Evolutionary conservation across 1,140 invertebrate genomes (phyloP).

Genomic region (Augochlora pura): DNA sequence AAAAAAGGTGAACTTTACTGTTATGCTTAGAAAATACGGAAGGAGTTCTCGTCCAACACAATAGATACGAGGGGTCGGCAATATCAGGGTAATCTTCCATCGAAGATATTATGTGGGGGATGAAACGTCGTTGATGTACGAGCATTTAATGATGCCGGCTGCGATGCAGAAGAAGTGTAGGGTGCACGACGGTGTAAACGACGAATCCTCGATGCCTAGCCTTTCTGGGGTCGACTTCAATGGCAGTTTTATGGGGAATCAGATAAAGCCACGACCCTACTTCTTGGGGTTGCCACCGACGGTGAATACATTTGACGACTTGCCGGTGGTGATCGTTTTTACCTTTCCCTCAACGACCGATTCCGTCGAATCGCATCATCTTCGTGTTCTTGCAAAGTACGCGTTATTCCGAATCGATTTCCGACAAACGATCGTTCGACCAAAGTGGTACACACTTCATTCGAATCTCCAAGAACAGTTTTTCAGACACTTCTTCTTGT

Average conservation of each 20-base stretch:
- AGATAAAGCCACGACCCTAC: conserved; percentile 58
- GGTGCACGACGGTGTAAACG: conserved; percentile 40
- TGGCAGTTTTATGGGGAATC: conserved; percentile 67
- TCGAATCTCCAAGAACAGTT: background rate
- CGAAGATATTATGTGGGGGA: conserved; percentile 16
- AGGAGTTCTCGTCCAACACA: no score
- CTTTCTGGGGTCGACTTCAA: conserved; percentile 45
- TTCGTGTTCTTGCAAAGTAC: conserved; percentile 31
- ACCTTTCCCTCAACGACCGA: conserved; percentile 50
- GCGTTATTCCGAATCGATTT: conserved; percentile 41
- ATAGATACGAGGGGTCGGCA: conserved; percentile 9
- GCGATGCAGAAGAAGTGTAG: conserved; percentile 23
- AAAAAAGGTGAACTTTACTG: no score
- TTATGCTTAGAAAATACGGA: no score
- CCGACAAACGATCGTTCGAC: conserved; percentile 38
- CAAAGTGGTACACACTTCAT: conserved; percentile 21
- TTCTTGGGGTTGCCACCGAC: conserved; percentile 27
- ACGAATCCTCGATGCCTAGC: conserved; percentile 45
- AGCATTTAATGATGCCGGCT: conserved; percentile 62
- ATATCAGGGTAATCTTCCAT: conserved; percentile 21
- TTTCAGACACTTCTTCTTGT: no score
- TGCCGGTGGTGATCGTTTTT: conserved; percentile 50
- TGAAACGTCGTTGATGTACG: conserved; percentile 57
- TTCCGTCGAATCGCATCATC: conserved; percentile 48
- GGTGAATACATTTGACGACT: conserved; percentile 63